Percentiles rank a stretch among this genome's conserved stretches.
Evolutionary conservation across 1,140 invertebrate genomes (phyloP).

Genomic region (Scaptomyza graminum): DNA sequence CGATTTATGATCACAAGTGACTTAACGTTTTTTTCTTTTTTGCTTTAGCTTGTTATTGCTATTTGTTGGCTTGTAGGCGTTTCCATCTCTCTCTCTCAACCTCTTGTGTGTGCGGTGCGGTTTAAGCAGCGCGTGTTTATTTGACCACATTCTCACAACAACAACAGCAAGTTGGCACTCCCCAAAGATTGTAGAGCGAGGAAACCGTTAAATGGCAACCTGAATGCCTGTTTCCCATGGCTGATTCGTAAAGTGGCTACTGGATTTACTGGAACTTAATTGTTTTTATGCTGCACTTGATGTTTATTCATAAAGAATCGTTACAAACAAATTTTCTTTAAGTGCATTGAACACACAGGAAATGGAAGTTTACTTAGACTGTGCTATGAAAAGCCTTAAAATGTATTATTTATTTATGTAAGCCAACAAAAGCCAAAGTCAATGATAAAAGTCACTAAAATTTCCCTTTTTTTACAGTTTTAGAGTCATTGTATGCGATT

Average conservation of each 20-base stretch:
- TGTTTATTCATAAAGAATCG: conserved; percentile 65
- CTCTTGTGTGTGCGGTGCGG: neutral
- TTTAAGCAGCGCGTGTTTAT: conserved; percentile 9
- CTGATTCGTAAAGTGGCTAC: conserved; percentile 17
- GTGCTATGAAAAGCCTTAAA: too few relatives aligned
- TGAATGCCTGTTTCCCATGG: conserved; percentile 30
- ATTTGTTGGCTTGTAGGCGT: conserved; percentile 2
- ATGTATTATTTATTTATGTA: too few relatives aligned
- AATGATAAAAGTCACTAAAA: too few relatives aligned
- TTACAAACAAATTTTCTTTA: conserved; percentile 1
- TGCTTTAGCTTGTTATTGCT: conserved; percentile 7
- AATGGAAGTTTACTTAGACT: too few relatives aligned
- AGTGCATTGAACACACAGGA: too few relatives aligned
- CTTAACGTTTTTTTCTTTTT: neutral
- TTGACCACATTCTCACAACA: conserved; percentile 13
- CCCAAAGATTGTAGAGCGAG: too few relatives aligned
- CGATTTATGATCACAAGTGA: conserved; percentile 38
- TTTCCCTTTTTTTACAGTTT: too few relatives aligned
- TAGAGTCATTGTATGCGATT: too few relatives aligned
- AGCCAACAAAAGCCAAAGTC: too few relatives aligned
- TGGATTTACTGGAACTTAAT: neutral
- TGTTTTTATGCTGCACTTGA: conserved; percentile 25
- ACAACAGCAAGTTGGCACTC: conserved; percentile 2
- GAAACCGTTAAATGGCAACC: conserved; percentile 20
- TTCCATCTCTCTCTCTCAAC: neutral